These are phyloP conservation scores for Isurus oxyrinchus DNA, from an alignment of 2,113 vertebrate species.

Conservation along the genomic window DNA sequence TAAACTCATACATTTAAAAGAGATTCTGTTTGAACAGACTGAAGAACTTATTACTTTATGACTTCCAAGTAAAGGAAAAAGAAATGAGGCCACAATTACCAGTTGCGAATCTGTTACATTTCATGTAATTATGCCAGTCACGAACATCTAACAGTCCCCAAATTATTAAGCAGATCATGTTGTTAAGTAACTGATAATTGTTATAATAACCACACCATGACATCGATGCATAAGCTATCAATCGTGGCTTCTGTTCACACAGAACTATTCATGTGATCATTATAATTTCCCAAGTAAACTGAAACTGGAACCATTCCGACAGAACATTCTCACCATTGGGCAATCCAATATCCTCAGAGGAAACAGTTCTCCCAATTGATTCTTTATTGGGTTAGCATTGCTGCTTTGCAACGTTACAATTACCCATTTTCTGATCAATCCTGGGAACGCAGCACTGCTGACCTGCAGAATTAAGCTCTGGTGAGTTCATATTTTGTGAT, in stretches of 20 bases:
- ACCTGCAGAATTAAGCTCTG: neutral
- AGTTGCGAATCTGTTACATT: neutral
- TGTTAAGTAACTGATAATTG: neutral
- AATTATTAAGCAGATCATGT: neutral
- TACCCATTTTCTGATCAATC: slow-evolving; percentile 49
- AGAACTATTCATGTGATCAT: slow-evolving; percentile 42
- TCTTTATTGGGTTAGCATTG: slow-evolving; percentile 52
- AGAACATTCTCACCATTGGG: slow-evolving; percentile 60
- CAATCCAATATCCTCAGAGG: slow-evolving; percentile 58
- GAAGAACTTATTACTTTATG: neutral
- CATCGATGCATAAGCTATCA: neutral
- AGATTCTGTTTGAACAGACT: neutral
- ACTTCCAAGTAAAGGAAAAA: neutral
- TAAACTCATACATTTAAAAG: neutral
- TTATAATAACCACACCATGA: neutral
- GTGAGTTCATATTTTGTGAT: slow-evolving; percentile 49
- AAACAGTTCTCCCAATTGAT: slow-evolving; percentile 55
- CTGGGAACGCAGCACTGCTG: slow-evolving; percentile 53
- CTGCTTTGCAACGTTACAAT: slow-evolving; percentile 46
- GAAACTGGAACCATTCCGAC: slow-evolving; percentile 57
- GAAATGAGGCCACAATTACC: neutral
- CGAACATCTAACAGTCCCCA: neutral
- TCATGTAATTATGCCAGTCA: neutral
- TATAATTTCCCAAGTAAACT: slow-evolving; percentile 53
- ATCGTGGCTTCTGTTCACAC: neutral